phyloP scores from a whole-genome alignment of 2,888 invertebrate species.

The Andrena haemorrhoa region DNA sequence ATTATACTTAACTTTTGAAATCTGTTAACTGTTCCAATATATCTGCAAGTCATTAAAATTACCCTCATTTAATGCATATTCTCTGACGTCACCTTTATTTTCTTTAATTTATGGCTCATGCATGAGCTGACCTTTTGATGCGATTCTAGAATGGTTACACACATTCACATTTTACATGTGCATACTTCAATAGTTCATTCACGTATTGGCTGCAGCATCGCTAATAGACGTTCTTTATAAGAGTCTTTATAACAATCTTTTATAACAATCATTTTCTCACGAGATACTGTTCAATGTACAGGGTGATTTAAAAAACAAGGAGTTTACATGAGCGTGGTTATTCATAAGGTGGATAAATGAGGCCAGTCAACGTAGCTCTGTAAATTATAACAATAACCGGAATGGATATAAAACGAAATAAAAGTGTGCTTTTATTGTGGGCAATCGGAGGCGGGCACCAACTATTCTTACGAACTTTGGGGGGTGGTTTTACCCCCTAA shows the following conservation, averaged over 20 bases:
- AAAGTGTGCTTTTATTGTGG: no score
- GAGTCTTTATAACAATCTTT: neutral
- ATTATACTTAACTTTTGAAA: no score
- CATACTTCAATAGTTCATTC: neutral
- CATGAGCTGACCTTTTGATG: slow-evolving; percentile 13
- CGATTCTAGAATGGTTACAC: neutral
- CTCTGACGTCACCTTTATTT: slow-evolving; percentile 1
- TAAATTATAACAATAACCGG: no score
- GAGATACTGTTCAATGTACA: neutral
- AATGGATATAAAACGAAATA: no score
- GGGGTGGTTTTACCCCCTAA: no score
- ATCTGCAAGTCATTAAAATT: neutral
- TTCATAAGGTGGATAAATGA: no score
- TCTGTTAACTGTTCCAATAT: neutral
- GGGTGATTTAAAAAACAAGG: no score
- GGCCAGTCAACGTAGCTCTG: no score
- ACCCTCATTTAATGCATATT: neutral
- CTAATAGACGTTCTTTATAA: neutral
- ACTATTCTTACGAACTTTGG: no score
- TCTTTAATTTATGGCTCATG: slow-evolving; percentile 1
- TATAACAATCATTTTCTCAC: neutral
- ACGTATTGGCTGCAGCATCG: neutral
- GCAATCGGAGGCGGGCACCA: no score
- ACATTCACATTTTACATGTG: neutral
- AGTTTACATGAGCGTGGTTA: no score